These are phyloP conservation scores for Microtus richardsoni DNA, from an alignment of 2,113 vertebrate species.

Conservation along the genomic window DNA sequence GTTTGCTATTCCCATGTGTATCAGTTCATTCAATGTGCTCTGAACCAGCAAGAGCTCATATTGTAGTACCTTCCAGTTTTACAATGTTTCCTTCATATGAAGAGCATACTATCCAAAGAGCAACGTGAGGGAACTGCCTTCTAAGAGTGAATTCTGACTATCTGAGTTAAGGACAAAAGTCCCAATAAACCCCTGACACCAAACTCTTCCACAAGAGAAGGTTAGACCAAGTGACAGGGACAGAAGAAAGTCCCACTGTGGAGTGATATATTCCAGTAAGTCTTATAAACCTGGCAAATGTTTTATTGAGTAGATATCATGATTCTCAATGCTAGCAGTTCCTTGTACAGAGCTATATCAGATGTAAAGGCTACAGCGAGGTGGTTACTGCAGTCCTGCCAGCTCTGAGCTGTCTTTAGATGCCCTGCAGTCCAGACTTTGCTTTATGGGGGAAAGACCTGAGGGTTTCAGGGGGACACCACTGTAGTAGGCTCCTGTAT, in stretches of 20 bases:
- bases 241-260: neutral
- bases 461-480: neutral
- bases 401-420: neutral
- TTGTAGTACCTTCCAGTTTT: neutral
- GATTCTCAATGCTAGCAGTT: slow-evolving; percentile 20
- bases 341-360: slow-evolving; percentile 50
- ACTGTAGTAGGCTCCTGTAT: neutral
- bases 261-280: neutral
- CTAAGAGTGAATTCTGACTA: neutral
- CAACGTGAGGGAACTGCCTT: neutral
- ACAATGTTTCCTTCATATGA: neutral
- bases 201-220: neutral
- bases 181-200: neutral
- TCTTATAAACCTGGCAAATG: slow-evolving; percentile 1
- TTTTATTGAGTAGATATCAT: slow-evolving; percentile 27
- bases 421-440: neutral
- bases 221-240: neutral
- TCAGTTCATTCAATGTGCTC: neutral
- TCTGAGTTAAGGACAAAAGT: neutral
- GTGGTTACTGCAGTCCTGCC: slow-evolving; percentile 47
- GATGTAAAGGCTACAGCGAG: slow-evolving; percentile 46
- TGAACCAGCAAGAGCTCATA: neutral
- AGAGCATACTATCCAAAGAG: neutral
- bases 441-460: neutral
- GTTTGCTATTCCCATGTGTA: neutral